Evolutionary conservation across 2,888 invertebrate species (phyloP).

Genomic region (Ditylenchus weischeri): DNA sequence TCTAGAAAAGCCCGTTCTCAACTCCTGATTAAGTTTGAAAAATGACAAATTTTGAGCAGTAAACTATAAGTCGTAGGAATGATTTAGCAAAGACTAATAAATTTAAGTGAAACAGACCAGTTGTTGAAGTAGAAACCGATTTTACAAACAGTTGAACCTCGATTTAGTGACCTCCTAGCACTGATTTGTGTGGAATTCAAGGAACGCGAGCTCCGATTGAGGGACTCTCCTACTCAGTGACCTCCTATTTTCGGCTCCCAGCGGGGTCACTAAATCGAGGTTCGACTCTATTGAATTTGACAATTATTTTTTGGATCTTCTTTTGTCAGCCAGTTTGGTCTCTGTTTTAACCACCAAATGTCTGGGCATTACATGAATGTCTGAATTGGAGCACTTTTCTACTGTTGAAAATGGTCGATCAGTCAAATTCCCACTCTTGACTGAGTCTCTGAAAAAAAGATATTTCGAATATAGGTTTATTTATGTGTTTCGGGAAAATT

Average conservation of each 20-base stretch:
- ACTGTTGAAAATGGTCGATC: constrained; percentile 10
- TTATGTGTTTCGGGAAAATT: neutral
- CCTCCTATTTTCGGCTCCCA: too few relatives aligned
- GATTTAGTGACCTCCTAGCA: too few relatives aligned
- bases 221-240: too few relatives aligned
- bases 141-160: neutral
- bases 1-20: too few relatives aligned
- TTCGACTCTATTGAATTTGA: neutral
- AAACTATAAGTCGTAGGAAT: constrained; percentile 7
- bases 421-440: constrained; percentile 7
- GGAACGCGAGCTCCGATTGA: too few relatives aligned
- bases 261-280: too few relatives aligned
- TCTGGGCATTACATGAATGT: constrained; percentile 17
- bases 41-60: neutral
- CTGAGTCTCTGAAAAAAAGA: neutral
- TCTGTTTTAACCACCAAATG: constrained; percentile 30
- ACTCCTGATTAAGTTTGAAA: neutral
- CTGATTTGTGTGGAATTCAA: too few relatives aligned
- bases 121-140: neutral
- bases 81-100: constrained; percentile 1
- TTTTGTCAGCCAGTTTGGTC: constrained; percentile 22
- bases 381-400: constrained; percentile 15
- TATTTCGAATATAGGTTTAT: neutral
- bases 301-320: neutral
- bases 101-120: too few relatives aligned